Evolutionary conservation across 2,797 vertebrate genomes (phyloP), one percentile per base, ranked within the genome.

Genomic region (Pempheris klunzingeri): DNA sequence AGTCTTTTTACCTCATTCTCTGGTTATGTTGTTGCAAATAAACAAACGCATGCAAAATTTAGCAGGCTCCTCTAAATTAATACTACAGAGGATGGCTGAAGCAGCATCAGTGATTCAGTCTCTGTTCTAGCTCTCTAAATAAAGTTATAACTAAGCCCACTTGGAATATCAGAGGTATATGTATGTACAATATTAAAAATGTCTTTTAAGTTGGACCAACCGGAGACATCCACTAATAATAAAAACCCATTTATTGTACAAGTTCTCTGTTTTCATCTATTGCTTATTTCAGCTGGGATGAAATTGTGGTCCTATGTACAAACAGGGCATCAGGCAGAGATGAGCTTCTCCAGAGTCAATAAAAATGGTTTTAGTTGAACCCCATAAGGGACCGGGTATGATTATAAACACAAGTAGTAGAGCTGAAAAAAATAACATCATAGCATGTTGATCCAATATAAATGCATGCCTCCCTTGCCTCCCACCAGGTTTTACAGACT

Each of bases 381-480:
- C 68, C 84, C 81, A 86, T 76, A 66, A 80, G 91, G 83, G 88
- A 90, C 68, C 10, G 30, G 24, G 62, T 74, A 78, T 89, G 80
- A 93, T 91, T 93, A 90, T 81, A 81, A 91, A 92, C 86, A 84
- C 80, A 80, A 88, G 88, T 60, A 68, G 72, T 64, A 43, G 73
- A 59, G 69, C 80, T 77, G 80, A 76, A 88, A 82, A n/a, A 91
- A 92, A 88, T 73, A 86, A 80, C 74, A 90, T 77, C 77, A 90
- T 86, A 84, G 79, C 80, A 88, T 90, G 93, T 91, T 90, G 91
- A 90, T 92, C 89, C 89, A 92, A 92, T 93, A 92, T 88, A 92
- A 93, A 92, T 89, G 90, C 87, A 88, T 87, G 86, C 86, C 89
- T 90, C 82, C 76, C 80, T 82, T 44, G 74, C 85, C 92, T 92